phyloP scores from a whole-genome alignment of 2,113 vertebrate species.

The Patagioenas fasciata region DNA sequence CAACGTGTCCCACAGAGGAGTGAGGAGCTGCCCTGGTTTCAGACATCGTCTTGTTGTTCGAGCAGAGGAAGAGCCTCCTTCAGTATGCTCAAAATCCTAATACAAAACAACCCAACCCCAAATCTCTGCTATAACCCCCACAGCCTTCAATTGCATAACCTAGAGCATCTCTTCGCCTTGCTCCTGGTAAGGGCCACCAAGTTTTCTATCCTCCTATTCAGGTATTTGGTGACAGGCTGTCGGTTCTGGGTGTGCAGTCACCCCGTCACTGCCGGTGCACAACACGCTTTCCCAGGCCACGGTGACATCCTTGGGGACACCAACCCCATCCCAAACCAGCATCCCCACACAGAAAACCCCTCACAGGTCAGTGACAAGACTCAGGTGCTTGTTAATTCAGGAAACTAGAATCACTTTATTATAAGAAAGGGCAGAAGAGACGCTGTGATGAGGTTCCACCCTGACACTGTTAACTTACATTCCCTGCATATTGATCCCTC shows the following conservation, averaged over 20 bases:
- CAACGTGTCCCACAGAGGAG: not conserved
- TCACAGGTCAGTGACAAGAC: not conserved
- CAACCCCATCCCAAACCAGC: not conserved
- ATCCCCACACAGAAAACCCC: not conserved
- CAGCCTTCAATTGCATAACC: not conserved
- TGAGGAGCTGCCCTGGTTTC: not conserved
- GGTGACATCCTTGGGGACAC: not conserved
- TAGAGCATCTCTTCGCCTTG: constrained; percentile 2
- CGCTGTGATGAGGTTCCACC: not conserved
- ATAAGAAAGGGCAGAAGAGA: not conserved
- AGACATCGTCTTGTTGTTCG: rapidly evolving
- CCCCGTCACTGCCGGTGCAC: not conserved
- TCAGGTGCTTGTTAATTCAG: not conserved
- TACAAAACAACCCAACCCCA: not conserved
- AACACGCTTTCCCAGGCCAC: not conserved
- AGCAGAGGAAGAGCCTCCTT: not conserved
- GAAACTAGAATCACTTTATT: not conserved
- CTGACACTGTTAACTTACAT: not conserved
- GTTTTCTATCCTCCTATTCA: not conserved
- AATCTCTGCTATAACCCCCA: not conserved
- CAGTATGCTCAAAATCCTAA: not conserved
- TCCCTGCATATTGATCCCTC: constrained; percentile 9
- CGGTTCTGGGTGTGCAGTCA: not conserved
- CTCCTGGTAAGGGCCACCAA: not conserved
- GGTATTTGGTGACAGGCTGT: rapidly evolving